Evolutionary conservation across 2,888 invertebrate species (phyloP), one percentile per base, ranked within the genome.

Genomic region (Pimpla rufipes): DNA sequence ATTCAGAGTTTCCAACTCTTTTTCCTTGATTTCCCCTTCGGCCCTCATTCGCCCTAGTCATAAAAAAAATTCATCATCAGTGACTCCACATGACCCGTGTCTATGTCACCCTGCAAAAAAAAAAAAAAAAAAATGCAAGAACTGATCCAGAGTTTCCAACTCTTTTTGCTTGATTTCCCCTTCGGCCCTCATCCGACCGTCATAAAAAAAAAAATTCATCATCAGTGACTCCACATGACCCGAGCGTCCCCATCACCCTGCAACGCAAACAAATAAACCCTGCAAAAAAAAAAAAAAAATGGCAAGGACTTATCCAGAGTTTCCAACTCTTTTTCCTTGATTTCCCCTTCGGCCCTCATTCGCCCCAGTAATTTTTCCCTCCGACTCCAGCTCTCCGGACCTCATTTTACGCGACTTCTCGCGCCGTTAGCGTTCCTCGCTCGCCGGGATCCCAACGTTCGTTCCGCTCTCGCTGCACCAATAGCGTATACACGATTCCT

Each of bases 401-500:
- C 11, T 10, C 29, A 18, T 62, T 62, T 62, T 40, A n/a, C 23
- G 45, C 67, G 45, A 42, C 67, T 66, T 37, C 55, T 21, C 66
- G 55, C 76, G 45, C 45, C 18, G 35, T 18, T 35, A 18, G 18
- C 18, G 16, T 16, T 50, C n/a, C 62, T 59, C 59, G 35, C 42
- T 37, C 62, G 62, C n/a, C 74, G 3, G 29, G 29, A 37, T 50
- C 50, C 62, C 62, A 37, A 57, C 47, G 45, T 68, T 77, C 68
- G 57, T 47, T 77, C 59, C 59, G 47, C 47, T 59, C 59, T 57
- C 11, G 16, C n/a, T 77, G 47, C 77, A 50, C 68, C 57, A 57
- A 59, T 62, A 13, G 13, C 29, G 35, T 59, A 59, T 37, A 62
- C 11, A 13, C 35, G 37, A 21, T n/a, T 68, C n/a, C n/a, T n/a